These are phyloP conservation scores for western clawed frog (Xenopus tropicalis) DNA, from an alignment of 2,113 vertebrate species.

Conservation along the genomic window DNA sequence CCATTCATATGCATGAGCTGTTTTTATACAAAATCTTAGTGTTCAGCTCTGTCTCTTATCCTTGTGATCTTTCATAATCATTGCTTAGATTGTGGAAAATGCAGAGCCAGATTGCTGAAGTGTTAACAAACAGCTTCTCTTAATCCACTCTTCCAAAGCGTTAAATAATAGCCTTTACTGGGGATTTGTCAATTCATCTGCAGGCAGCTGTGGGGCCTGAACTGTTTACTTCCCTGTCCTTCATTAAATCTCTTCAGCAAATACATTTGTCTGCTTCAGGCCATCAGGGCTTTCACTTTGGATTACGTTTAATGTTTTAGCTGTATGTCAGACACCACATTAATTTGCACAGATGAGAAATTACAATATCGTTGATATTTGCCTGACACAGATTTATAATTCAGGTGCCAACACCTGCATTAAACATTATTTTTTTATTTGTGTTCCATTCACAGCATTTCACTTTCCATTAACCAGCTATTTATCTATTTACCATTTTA, in stretches of 20 bases:
- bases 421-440: neutral
- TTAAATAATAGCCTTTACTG: slow-evolving; percentile 37
- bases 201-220: slow-evolving; percentile 26
- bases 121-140: slow-evolving; percentile 32
- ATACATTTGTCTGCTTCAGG: slow-evolving; percentile 40
- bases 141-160: slow-evolving; percentile 34
- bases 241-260: slow-evolving; percentile 42
- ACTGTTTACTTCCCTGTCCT: slow-evolving; percentile 33
- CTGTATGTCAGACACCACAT: slow-evolving; percentile 26
- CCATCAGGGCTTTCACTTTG: slow-evolving; percentile 35
- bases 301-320: slow-evolving; percentile 31
- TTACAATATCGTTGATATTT: slow-evolving; percentile 28
- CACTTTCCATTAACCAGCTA: too few species aligned
- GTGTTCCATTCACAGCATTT: neutral
- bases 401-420: neutral
- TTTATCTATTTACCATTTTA: too few species aligned
- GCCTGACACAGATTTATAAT: slow-evolving; percentile 22
- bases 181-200: slow-evolving; percentile 32
- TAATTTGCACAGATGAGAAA: slow-evolving; percentile 14
- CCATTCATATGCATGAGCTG: neutral
- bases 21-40: neutral
- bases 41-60: neutral
- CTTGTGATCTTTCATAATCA: slow-evolving; percentile 22
- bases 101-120: slow-evolving; percentile 20
- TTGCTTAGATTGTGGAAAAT: slow-evolving; percentile 19